These are phyloP conservation scores for Choloepus hoffmanni DNA, from an alignment of 2,113 vertebrate genomes.

Conservation along the genomic window DNA sequence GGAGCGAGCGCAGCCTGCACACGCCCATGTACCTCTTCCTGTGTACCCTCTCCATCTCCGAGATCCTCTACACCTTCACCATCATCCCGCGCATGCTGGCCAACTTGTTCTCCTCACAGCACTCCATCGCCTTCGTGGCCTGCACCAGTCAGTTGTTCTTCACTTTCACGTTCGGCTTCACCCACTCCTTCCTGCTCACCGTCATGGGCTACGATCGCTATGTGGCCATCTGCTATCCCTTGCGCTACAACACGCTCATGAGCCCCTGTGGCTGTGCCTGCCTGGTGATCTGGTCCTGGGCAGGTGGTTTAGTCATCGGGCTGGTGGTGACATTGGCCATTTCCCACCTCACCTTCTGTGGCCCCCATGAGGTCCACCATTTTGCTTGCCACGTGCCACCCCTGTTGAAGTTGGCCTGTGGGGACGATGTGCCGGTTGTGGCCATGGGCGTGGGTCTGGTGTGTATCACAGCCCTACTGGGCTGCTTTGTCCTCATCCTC, in stretches of 20 bases:
- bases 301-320: conserved; percentile 37
- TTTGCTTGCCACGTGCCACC: conserved; percentile 73
- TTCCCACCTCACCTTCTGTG: conserved; percentile 77
- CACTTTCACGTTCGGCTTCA: conserved; percentile 76
- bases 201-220: conserved; percentile 79
- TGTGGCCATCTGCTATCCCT: conserved; percentile 65
- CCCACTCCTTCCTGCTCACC: conserved; percentile 77
- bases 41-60: conserved; percentile 63
- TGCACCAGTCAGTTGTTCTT: conserved; percentile 80
- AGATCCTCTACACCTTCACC: conserved; percentile 71
- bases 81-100: conserved; percentile 68
- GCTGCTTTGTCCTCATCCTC: conserved; percentile 72
- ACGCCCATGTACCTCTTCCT: conserved; percentile 71
- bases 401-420: conserved; percentile 77
- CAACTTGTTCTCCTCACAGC: conserved; percentile 30
- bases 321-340: conserved; percentile 56
- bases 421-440: not conserved
- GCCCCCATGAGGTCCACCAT: conserved; percentile 68
- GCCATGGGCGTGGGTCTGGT: conserved; percentile 6
- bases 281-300: conserved; percentile 66
- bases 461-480: conserved; percentile 64
- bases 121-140: not conserved
- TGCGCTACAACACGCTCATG: conserved; percentile 66
- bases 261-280: not conserved
- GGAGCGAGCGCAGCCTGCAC: conserved; percentile 31